phyloP scores from a whole-genome alignment of 1,140 invertebrate genomes.

The Hormaphis cornu region DNA sequence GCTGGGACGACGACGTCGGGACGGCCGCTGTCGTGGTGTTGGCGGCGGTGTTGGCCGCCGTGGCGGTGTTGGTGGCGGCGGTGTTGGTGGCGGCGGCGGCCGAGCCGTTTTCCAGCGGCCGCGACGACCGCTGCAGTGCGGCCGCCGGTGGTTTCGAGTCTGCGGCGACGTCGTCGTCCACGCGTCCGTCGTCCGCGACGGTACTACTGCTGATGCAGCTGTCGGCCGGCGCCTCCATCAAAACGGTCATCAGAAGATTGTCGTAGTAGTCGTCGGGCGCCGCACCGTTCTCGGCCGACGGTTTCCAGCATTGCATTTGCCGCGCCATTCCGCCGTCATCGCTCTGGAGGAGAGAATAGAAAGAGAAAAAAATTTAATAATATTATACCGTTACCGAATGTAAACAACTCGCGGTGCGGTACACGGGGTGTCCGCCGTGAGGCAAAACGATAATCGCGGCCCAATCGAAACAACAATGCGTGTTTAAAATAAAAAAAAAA shows the following conservation, averaged over 20 bases:
- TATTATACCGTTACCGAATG: too few species aligned
- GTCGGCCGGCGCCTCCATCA: not conserved
- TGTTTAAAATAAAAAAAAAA: too few species aligned
- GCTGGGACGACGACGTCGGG: slow-evolving; percentile 40
- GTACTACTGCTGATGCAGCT: not conserved
- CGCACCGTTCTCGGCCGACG: not conserved
- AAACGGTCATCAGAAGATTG: not conserved
- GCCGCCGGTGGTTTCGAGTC: not conserved
- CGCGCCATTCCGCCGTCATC: not conserved
- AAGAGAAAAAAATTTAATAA: too few species aligned
- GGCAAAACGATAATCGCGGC: too few species aligned
- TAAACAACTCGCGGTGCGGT: too few species aligned
- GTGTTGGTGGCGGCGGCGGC: not conserved
- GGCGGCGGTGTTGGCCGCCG: not conserved
- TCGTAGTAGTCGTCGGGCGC: slow-evolving; percentile 1
- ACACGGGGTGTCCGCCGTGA: too few species aligned
- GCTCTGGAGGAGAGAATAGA: not conserved
- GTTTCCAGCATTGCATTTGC: not conserved
- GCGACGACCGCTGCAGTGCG: slow-evolving; percentile 35
- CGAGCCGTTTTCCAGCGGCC: slow-evolving; percentile 36
- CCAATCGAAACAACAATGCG: too few species aligned
- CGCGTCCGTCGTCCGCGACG: not conserved
- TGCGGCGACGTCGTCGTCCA: slow-evolving; percentile 39
- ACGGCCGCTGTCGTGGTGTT: not conserved
- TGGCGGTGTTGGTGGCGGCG: not conserved